phyloP scores from a whole-genome alignment of 2,113 vertebrate genomes.

The Gymnarchus niloticus region DNA sequence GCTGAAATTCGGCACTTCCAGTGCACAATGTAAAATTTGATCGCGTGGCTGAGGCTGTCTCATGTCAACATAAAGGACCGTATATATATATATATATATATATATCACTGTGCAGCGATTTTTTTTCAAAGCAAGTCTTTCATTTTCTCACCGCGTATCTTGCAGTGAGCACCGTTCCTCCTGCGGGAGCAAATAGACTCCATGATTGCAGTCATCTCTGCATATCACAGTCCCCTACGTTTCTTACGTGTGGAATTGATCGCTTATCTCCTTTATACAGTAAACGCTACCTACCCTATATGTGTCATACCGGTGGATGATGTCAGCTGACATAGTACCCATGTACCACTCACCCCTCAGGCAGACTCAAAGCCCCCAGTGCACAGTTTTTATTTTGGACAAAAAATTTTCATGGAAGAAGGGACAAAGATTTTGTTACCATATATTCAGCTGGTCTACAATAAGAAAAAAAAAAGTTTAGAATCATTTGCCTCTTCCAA shows the following conservation, averaged over 20 bases:
- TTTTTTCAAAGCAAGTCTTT: neutral
- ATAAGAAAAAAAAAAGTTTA: neutral
- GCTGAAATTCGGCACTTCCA: neutral
- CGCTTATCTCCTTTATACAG: neutral
- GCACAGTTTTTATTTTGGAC: neutral
- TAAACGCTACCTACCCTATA: neutral
- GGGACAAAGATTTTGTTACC: neutral
- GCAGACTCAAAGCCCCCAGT: neutral
- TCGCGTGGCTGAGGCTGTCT: neutral
- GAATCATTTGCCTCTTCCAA: neutral
- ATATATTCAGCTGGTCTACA: neutral
- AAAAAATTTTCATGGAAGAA: neutral
- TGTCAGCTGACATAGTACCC: neutral
- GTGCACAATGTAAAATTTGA: neutral
- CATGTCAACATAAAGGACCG: neutral
- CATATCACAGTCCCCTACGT: no score
- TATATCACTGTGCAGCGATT: no score
- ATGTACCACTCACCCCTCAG: neutral
- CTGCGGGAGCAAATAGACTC: neutral
- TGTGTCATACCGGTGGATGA: neutral
- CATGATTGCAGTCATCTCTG: neutral
- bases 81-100: no score
- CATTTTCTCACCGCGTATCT: neutral
- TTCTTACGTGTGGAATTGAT: neutral
- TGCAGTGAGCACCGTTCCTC: neutral